Evolutionary conservation across 2,888 invertebrate genomes (phyloP), one percentile per base, ranked within the genome.

Genomic region (Drosophila vallismaia): DNA sequence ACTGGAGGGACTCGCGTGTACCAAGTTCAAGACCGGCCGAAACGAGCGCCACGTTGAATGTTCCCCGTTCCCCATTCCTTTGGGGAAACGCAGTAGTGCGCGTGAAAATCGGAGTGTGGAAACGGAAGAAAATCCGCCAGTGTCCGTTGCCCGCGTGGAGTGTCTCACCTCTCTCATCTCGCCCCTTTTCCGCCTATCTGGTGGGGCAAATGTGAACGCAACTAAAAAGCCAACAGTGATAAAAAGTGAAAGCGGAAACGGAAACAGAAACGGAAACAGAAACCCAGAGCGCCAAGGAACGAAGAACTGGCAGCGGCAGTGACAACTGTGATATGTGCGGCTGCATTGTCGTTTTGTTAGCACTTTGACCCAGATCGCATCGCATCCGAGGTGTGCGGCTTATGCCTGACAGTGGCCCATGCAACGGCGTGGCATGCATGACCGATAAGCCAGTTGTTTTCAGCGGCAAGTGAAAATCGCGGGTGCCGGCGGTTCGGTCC

Each of bases 301-400:
- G 40, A 58, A 52, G 51, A 52, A 73, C 73, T 60, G 48, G 64
- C 56, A 74, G 56, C 53, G 38, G 48, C 54, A 44, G 66, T 66
- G 52, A 54, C 66, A 58, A 64, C 46, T 58, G 58, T 66, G 57
- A 67, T 51, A 75, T 77, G 80, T 79, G 80, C 75, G 55, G 72
- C 58, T 77, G 76, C 81, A 80, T 80, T 86, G 76, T 73, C 80
- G 71, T 70, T 78, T 74, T 73, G 86, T 70, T 76, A 76, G 60
- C 81, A 86, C 81, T 78, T 70, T 82, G 82, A 86, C 82, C 87
- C 82, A 82, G 81, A 82, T 82, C 79, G 76, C 59, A 76, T 33
- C 51, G 52, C 50, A 58, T 44, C 33, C 45, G 49, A 57, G 53
- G 46, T 59, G 36, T 57, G 57, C 49, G 49, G 59, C 45, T 52